Evolutionary conservation across 2,113 vertebrate genomes (phyloP), one percentile per base, ranked within the genome.

Genomic region (Nothocercus julius): DNA sequence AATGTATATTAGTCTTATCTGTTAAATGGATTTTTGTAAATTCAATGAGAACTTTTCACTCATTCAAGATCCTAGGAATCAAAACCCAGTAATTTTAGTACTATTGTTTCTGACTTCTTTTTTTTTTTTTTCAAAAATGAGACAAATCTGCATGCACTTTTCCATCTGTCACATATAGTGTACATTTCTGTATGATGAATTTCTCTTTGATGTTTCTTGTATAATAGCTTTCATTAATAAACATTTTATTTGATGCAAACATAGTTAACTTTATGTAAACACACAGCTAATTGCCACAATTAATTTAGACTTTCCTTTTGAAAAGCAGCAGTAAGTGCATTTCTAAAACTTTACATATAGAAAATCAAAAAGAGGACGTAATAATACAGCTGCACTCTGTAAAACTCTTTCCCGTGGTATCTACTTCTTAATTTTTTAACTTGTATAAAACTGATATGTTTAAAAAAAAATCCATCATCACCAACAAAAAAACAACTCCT

Each of bases 1-100:
- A 97, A 98, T 98, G 97, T 98, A 98, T 97, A 97, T 97, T 97
- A 98, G 98, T 98, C 97, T 98, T 97, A 95, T 70, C 97, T 98
- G 97, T 97, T 97, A 92, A 98, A 98, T 98, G 98, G 98, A 97
- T 98, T 98, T 98, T 98, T 98, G 98, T 98, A 98, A 98, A 98
- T 98, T 98, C 97, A 97, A 97, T 98, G 97, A 97, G 97, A 96
- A 97, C 87, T 95, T 97, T 97, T 97, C 97, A 96, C 95, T 98
- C 98, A 97, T 97, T 86, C 42, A 70, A 98, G 97, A 98, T 95
- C 92, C 96, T 97, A 98, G 96, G 95, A 96, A 96, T 93, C 95
- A 91, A 96, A 93, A 27, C 87, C 58, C 97, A 94, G 97, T 97
- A 87, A 97, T 76, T 96, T 97, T 97, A 97, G 96, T 94, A 84